Percentiles rank a stretch among this genome's conserved stretches.
phyloP scores from a whole-genome alignment of 2,888 invertebrate species.

The Andricus curvator region DNA sequence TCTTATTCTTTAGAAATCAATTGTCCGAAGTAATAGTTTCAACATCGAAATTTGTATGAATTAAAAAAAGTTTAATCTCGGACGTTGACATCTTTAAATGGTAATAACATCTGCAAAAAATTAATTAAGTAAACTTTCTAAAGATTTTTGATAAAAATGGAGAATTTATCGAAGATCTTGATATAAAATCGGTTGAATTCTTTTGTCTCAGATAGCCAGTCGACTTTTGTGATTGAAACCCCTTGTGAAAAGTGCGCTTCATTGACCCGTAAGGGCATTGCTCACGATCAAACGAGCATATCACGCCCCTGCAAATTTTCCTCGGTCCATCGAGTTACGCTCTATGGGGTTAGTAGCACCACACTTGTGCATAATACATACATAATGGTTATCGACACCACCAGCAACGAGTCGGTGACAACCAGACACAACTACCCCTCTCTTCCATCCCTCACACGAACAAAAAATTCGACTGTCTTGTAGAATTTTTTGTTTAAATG shows the following conservation, averaged over 20 bases:
- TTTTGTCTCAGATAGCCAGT: background rate
- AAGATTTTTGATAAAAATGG: background rate
- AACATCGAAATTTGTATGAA: no score
- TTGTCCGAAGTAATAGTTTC: no score
- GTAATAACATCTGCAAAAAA: no score
- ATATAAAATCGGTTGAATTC: background rate
- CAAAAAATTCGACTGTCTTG: no score
- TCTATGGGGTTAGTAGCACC: background rate
- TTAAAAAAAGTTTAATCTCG: no score
- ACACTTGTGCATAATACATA: background rate
- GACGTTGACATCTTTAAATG: no score
- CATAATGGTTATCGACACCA: background rate
- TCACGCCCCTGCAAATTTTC: conserved; percentile 61
- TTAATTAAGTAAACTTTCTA: background rate
- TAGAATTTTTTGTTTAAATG: no score
- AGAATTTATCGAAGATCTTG: background rate
- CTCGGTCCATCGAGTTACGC: conserved; percentile 54
- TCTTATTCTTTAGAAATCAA: no score
- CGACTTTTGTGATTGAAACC: conserved; percentile 8
- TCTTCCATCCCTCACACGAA: background rate
- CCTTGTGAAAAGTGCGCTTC: conserved; percentile 50
- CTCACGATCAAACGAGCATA: conserved; percentile 60
- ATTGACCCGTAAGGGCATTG: conserved; percentile 61
- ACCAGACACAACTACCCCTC: background rate
- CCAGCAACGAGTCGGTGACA: background rate